Conservation (phyloP, 1,140 invertebrate genomes). For the Bombus difficillimus region DNA sequence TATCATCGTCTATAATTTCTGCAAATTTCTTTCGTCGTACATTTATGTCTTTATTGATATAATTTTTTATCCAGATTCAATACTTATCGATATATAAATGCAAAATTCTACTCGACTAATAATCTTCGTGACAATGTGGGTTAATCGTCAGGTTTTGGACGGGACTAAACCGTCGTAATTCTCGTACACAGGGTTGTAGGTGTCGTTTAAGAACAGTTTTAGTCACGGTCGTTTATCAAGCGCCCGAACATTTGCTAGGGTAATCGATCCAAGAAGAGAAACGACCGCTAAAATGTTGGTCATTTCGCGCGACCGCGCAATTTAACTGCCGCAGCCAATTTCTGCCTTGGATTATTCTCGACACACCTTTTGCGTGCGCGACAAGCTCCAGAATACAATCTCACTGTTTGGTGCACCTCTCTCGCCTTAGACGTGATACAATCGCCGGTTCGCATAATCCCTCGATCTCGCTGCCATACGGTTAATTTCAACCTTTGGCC, state of each 20-base stretch:
- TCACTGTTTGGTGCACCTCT: not conserved
- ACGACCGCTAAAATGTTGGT: conserved; percentile 4
- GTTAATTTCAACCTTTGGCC: conserved; percentile 23
- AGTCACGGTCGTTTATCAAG: not conserved
- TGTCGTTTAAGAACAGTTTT: not conserved
- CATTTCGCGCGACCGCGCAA: conserved; percentile 1
- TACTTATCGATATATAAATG: too few species aligned
- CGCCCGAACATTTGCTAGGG: not conserved
- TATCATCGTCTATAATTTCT: too few species aligned
- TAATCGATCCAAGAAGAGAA: conserved; percentile 25
- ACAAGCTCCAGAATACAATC: conserved; percentile 18
- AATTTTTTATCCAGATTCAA: too few species aligned
- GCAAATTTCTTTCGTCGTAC: too few species aligned
- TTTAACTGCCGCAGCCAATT: conserved; percentile 1
- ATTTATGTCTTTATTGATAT: too few species aligned
- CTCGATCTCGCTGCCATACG: conserved; percentile 8
- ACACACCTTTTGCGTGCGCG: conserved; percentile 9
- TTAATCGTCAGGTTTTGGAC: too few species aligned
- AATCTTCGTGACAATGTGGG: too few species aligned
- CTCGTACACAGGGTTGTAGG: not conserved
- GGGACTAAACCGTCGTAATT: too few species aligned
- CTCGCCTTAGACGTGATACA: not conserved
- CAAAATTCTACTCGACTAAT: too few species aligned
- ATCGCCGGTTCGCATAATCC: not conserved
- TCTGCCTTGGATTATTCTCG: conserved; percentile 23